Percentiles rank a stretch among this genome's conserved stretches.
Conservation (phyloP, 2,113 vertebrate genomes). For the pig (Sus scrofa) region DNA sequence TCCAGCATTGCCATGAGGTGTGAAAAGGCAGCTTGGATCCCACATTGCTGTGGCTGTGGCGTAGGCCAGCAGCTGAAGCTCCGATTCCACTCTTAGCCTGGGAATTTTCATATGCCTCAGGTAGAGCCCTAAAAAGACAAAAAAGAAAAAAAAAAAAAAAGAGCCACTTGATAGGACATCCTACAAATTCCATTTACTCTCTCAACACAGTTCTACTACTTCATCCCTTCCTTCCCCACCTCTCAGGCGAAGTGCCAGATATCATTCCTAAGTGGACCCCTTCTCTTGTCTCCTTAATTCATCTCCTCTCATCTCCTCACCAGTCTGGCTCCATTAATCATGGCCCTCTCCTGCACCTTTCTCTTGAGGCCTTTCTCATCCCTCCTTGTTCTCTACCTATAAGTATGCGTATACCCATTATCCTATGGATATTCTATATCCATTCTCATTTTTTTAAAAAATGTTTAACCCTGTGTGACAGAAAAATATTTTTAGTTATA, state of each 20-base stretch:
- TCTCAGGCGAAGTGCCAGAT: not conserved
- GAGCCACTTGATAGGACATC: not conserved
- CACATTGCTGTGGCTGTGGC: no score
- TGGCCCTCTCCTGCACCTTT: not conserved
- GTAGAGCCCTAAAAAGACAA: no score
- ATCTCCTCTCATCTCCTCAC: not conserved
- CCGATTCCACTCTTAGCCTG: no score
- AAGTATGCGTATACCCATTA: not conserved
- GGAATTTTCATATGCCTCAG: no score
- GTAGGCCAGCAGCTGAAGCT: no score
- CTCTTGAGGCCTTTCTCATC: not conserved
- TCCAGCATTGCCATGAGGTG: no score
- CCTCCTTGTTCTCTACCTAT: not conserved
- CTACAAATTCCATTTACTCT: not conserved
- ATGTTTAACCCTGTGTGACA: not conserved
- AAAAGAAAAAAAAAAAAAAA: not conserved
- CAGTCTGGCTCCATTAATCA: not conserved
- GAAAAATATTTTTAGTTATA: constrained; percentile 15
- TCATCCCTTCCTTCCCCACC: not conserved
- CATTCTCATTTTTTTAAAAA: not conserved
- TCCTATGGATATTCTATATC: not conserved
- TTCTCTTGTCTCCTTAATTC: not conserved
- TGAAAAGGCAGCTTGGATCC: no score
- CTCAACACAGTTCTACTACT: not conserved
- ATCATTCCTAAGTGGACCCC: not conserved